phyloP scores from a whole-genome alignment of 1,140 invertebrate species.

The Drosophila varians region DNA sequence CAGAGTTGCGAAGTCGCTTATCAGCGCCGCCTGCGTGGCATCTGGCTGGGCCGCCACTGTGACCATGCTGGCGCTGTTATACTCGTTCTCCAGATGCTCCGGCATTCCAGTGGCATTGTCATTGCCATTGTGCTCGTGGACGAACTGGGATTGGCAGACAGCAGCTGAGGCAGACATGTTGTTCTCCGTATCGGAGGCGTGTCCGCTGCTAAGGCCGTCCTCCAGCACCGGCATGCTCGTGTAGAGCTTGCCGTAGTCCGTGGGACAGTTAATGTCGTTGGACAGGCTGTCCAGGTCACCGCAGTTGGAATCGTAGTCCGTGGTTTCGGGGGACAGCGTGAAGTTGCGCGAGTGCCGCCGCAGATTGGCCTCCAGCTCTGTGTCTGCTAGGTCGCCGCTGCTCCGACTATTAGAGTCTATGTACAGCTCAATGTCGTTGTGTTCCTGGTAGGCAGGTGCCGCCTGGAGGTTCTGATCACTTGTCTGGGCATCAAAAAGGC shows the following conservation, averaged over 20 bases:
- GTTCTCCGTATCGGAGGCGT: constrained; percentile 96
- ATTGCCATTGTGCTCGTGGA: constrained; percentile 45
- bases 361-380: constrained; percentile 75
- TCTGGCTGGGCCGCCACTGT: constrained; percentile 29
- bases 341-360: constrained; percentile 85
- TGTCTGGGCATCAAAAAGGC: constrained; percentile 9
- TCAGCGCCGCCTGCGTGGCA: constrained; percentile 44
- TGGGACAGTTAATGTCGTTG: constrained; percentile 80
- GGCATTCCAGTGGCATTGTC: constrained; percentile 26
- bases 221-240: constrained; percentile 96
- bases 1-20: constrained; percentile 50
- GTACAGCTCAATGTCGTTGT: constrained; percentile 82
- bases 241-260: constrained; percentile 78
- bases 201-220: constrained; percentile 95
- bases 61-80: constrained; percentile 48
- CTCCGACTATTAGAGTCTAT: constrained; percentile 82
- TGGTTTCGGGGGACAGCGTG: constrained; percentile 96
- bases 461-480: constrained; percentile 18
- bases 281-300: constrained; percentile 91
- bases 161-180: constrained; percentile 84
- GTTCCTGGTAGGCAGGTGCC: constrained; percentile 56
- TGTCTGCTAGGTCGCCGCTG: constrained; percentile 76
- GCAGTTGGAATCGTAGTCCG: constrained; percentile 96
- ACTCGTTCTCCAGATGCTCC: constrained; percentile 62
- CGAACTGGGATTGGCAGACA: constrained; percentile 12